phyloP scores from a whole-genome alignment of 2,113 vertebrate genomes.

The Lepus americanus region DNA sequence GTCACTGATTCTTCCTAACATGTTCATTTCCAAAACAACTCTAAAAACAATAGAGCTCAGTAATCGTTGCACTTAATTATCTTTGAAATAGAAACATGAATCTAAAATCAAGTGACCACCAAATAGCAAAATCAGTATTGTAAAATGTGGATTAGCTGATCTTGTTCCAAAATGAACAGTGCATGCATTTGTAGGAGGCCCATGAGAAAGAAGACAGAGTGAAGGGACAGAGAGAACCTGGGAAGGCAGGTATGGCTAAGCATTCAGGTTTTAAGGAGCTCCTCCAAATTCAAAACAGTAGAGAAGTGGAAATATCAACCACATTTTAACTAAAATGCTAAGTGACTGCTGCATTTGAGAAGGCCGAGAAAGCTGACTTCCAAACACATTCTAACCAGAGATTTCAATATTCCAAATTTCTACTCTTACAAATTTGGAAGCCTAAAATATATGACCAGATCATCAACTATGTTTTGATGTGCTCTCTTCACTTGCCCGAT shows the following conservation, averaged over 20 bases:
- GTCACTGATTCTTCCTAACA: not conserved
- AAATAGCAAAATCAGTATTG: not conserved
- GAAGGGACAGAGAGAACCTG: not conserved
- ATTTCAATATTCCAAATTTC: not conserved
- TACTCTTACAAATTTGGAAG: conserved; percentile 14
- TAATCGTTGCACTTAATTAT: not conserved
- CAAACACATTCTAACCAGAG: conserved; percentile 28
- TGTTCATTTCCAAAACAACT: conserved; percentile 49
- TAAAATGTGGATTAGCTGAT: not conserved
- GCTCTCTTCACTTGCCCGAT: not conserved
- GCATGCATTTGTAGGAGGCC: not conserved
- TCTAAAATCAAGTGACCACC: not conserved
- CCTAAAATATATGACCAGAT: not conserved
- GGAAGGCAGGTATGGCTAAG: not conserved
- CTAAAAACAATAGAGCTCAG: conserved; percentile 27
- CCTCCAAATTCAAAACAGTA: conserved; percentile 42
- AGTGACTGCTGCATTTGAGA: not conserved
- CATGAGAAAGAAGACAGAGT: not conserved
- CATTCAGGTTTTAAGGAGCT: not conserved
- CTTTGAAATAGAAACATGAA: not conserved
- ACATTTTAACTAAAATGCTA: conserved; percentile 51
- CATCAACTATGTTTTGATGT: not conserved
- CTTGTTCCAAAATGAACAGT: not conserved
- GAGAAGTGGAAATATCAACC: conserved; percentile 3
- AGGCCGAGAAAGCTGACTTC: not conserved